Evolutionary conservation across 2,888 invertebrate genomes (phyloP), one percentile per base, ranked within the genome.

Genomic region (Cryptus armator): DNA sequence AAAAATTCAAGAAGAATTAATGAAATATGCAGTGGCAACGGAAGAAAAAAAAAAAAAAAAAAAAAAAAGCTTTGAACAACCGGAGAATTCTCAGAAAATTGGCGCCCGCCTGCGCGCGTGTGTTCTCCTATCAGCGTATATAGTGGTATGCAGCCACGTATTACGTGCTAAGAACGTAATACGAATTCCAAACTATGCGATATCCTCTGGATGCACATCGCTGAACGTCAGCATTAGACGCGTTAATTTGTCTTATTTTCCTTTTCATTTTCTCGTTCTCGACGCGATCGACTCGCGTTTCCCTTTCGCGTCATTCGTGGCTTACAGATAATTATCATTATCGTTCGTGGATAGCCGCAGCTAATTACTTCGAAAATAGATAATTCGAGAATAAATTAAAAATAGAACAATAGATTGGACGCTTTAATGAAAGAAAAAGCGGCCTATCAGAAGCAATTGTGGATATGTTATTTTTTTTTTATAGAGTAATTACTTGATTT

Each of bases 121-220:
- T 66, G 72, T 66, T 66, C 66, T 76, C 66, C 37, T 77, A 66
- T 67, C 44, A 43, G 19, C 75, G 64, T 64, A 24, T 37, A 56
- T 24, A 24, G 24, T 24, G 24, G 29, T 46, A 46, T n/a, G 44
- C 32, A 6, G 59, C 32, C 32, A 24, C 29, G 44, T 74, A 77
- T 77, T 77, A 77, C 77, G 77, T 46, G 68, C 67, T 37, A 32
- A 56, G 43, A 77, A 56, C 68, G 68, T 68, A 77, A 77, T 77
- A 32, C 56, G 46, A 68, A 77, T 77, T 77, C 77, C 77, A 44
- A 43, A 46, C 43, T 7, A n/a, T 19, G 44, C 29, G 67, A 44
- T 32, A 68, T 67, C 29, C 67, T 56, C 46, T 89, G 77, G 90
- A 90, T 90, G 90, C 90, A 90, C 90, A 90, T 78, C 89, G 90